Conservation (phyloP, 2,113 vertebrate genomes). For the human (Homo sapiens) region DNA sequence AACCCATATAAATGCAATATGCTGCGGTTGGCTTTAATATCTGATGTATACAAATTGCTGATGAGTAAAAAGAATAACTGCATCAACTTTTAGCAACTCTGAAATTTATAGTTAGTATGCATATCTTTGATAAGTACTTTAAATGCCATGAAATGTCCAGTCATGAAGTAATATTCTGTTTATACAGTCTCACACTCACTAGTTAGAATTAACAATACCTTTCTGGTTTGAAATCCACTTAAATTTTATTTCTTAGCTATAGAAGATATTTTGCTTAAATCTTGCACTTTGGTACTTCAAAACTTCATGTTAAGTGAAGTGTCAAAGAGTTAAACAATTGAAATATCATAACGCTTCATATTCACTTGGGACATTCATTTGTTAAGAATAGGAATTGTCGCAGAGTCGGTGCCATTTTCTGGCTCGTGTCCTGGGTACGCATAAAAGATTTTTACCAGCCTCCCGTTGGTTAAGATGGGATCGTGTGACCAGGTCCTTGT, state of each 20-base stretch:
- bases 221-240: not conserved
- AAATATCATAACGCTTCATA: not conserved
- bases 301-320: not conserved
- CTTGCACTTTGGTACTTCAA: not conserved
- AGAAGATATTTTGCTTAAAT: not conserved
- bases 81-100: not conserved
- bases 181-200: not conserved
- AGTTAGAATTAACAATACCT: not conserved
- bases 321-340: not conserved
- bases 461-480: not conserved
- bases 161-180: not conserved
- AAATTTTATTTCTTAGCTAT: not conserved
- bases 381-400: not conserved
- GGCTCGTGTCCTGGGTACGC: rapidly evolving
- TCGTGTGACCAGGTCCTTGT: not conserved
- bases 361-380: not conserved
- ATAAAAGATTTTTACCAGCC: not conserved
- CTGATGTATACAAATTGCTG: constrained; percentile 44
- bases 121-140: constrained; percentile 12
- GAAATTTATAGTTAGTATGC: constrained; percentile 36
- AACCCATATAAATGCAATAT: constrained; percentile 51
- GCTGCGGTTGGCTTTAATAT: constrained; percentile 52
- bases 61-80: constrained; percentile 54
- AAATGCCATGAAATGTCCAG: not conserved
- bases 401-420: not conserved